Evolutionary conservation across 2,113 vertebrate genomes (phyloP).

Genomic region (Capreolus pygargus): DNA sequence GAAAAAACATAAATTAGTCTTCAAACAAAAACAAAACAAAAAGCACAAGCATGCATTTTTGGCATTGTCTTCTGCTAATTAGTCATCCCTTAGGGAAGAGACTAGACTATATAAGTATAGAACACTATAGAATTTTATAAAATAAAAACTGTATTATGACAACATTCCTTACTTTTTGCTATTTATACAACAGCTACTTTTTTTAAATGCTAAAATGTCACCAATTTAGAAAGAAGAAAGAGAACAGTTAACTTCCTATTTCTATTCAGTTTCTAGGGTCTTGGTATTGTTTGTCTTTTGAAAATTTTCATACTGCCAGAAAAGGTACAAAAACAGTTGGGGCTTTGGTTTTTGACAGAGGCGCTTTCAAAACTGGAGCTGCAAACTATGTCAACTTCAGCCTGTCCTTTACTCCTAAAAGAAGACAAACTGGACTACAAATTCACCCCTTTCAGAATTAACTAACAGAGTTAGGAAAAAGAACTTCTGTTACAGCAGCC

Average conservation of each 20-base stretch:
- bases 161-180: slow-evolving; percentile 7
- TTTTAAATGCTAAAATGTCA: background rate
- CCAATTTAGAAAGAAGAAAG: background rate
- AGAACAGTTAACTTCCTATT: slow-evolving; percentile 26
- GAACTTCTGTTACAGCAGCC: slow-evolving; percentile 46
- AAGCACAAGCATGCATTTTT: slow-evolving; percentile 34
- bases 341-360: slow-evolving; percentile 38
- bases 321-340: slow-evolving; percentile 49
- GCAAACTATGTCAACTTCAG: slow-evolving; percentile 13
- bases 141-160: slow-evolving; percentile 32
- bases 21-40: slow-evolving; percentile 11
- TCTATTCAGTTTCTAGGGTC: background rate
- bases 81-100: background rate
- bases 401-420: slow-evolving; percentile 8
- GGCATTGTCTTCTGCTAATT: slow-evolving; percentile 18
- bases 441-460: slow-evolving; percentile 16
- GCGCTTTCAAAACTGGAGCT: slow-evolving; percentile 31
- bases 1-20: slow-evolving; percentile 74
- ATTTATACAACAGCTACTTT: slow-evolving; percentile 29
- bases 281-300: slow-evolving; percentile 35
- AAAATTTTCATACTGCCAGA: slow-evolving; percentile 47
- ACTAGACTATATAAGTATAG: background rate
- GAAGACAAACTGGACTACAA: background rate
- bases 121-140: background rate
- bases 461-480: slow-evolving; percentile 32